phyloP scores from a whole-genome alignment of 2,113 vertebrate species.

The Psittacus erithacus region DNA sequence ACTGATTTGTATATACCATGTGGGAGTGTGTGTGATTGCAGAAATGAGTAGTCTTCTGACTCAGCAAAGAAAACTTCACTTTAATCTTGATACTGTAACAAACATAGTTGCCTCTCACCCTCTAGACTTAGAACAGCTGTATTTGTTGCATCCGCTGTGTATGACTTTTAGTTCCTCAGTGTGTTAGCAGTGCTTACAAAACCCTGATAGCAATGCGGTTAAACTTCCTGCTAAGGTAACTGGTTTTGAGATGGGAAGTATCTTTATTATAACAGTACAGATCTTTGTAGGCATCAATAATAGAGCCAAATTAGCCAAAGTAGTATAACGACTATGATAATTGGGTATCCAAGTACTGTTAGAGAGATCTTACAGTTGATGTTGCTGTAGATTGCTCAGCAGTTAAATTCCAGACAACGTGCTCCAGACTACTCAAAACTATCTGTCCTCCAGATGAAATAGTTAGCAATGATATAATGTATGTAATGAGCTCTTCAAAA shows the following conservation, averaged over 20 bases:
- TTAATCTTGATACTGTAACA: neutral
- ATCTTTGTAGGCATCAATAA: neutral
- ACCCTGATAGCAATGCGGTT: neutral
- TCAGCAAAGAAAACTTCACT: neutral
- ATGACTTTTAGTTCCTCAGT: neutral
- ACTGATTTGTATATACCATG: neutral
- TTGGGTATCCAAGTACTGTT: neutral
- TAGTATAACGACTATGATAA: neutral
- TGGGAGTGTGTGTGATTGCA: neutral
- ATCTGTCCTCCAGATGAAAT: neutral
- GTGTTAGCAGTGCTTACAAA: neutral
- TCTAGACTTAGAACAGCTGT: neutral
- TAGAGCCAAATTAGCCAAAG: neutral
- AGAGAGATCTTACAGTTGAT: neutral
- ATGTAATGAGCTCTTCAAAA: neutral
- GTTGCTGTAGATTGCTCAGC: neutral
- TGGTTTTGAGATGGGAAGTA: neutral
- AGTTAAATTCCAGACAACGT: neutral
- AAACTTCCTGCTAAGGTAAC: neutral
- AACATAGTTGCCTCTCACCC: neutral
- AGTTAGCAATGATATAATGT: neutral
- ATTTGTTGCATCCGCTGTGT: neutral
- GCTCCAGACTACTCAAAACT: neutral
- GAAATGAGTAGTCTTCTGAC: neutral
- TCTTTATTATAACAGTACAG: neutral